A percentile compares a stretch with the other conserved stretches of the same genome.
phyloP scores from a whole-genome alignment of 2,888 invertebrate genomes.

The Bimastos eiseni region DNA sequence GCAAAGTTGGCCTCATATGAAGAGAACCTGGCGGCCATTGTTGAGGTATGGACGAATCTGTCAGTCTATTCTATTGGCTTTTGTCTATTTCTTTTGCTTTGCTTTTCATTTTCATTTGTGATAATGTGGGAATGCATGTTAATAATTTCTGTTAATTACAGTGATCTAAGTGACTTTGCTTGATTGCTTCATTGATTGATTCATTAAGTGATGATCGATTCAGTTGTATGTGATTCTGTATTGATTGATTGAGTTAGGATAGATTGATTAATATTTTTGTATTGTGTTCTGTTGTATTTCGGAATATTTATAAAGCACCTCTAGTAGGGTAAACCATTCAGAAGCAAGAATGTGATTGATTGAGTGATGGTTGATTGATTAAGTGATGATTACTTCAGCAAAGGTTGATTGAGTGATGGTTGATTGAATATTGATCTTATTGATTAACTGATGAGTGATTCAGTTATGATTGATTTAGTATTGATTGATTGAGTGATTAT shows the following conservation, averaged over 20 bases:
- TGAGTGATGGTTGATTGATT: neutral
- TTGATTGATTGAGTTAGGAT: neutral
- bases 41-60: neutral
- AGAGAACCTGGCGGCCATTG: slow-evolving; percentile 15
- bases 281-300: too few species aligned
- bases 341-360: neutral
- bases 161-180: neutral
- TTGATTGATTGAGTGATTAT: neutral
- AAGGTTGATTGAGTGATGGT: too few species aligned
- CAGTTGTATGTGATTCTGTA: neutral
- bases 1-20: neutral
- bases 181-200: slow-evolving; percentile 15
- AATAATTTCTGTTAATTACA: neutral
- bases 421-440: too few species aligned
- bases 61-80: too few species aligned
- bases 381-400: neutral
- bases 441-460: too few species aligned
- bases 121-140: neutral
- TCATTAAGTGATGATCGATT: neutral
- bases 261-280: too few species aligned
- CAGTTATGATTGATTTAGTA: neutral
- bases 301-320: too few species aligned
- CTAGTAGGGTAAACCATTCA: too few species aligned
- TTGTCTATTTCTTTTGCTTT: neutral
- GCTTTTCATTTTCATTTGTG: neutral